Evolutionary conservation across 2,888 invertebrate genomes (phyloP), one percentile per base, ranked within the genome.

Genomic region (Lycaena phlaeas): DNA sequence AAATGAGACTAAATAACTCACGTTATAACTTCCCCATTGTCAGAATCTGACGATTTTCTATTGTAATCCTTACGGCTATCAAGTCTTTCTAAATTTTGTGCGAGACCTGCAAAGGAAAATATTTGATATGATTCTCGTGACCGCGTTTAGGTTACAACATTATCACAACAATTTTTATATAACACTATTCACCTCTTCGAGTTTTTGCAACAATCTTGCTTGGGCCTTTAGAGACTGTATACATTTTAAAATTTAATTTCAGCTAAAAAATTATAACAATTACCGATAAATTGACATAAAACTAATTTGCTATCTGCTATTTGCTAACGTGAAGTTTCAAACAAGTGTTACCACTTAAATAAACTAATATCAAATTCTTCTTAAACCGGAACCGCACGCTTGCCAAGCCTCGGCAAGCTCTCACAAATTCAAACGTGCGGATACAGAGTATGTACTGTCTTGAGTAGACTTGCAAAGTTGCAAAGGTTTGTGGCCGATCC

Each of bases 191-290:
- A 92, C 94, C 92, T 87, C 94, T 87, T 61, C 93, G 87, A 53
- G 94, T 92, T 87, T 94, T 94, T 49, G 94, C 92, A 59, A 93
- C 93, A 70, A 94, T 92, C 86, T 94, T 94, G 79, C 93, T 94
- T 49, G 94, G 93, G 50, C 93, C 93, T 79, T 93, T 94, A 49
- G 92, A 91, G 64, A 94, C 91, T 67, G 94, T 93, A 86, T 94
- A 94, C 94, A 94, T 94, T 75, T 75, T 81, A 74, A 60, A 75
- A 70, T 74, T 40, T 15, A 27, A 15, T 40, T 12, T 12, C 12
- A 31, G 40, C 10, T 75, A 59, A 60, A 62, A 51, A 45, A 45
- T 39, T 57, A 66, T 68, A 69, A 76, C 72, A 70, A 66, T 68
- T 69, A 70, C 60, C 62, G 59, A 68, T 31, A 72, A 73, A 68